Conservation (phyloP, 1,140 invertebrate genomes). For the Drosophila lini region DNA sequence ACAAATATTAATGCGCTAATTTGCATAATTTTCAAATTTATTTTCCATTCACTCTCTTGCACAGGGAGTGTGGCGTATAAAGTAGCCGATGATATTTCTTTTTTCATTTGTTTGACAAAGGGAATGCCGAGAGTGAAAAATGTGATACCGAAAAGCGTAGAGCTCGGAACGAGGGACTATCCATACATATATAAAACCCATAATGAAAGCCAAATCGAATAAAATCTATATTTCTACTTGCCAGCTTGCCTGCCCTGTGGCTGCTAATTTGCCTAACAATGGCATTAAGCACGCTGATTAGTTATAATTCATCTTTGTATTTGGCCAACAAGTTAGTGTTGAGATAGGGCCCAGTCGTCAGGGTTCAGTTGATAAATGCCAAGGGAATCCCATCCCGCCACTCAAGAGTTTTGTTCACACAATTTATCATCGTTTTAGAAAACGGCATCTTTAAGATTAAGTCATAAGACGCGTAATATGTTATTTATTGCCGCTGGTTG, state of each 20-base stretch:
- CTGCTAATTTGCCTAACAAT: slow-evolving; percentile 74
- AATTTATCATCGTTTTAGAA: slow-evolving; percentile 58
- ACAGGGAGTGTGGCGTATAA: slow-evolving; percentile 46
- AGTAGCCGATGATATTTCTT: slow-evolving; percentile 60
- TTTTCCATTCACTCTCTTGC: slow-evolving; percentile 54
- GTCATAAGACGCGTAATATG: slow-evolving; percentile 29
- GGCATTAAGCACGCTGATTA: slow-evolving; percentile 66
- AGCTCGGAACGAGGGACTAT: slow-evolving; percentile 14
- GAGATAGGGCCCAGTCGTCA: slow-evolving; percentile 18
- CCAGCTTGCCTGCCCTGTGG: slow-evolving; percentile 24
- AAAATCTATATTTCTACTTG: slow-evolving; percentile 44
- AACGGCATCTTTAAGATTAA: slow-evolving; percentile 36
- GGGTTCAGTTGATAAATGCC: slow-evolving; percentile 56
- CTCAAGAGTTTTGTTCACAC: slow-evolving; percentile 53
- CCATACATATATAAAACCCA: slow-evolving; percentile 1
- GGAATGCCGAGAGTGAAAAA: slow-evolving; percentile 50
- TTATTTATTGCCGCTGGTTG: slow-evolving; percentile 35
- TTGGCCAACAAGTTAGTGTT: slow-evolving; percentile 59
- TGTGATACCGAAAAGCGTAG: slow-evolving; percentile 20
- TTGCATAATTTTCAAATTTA: slow-evolving; percentile 76
- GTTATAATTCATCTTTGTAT: slow-evolving; percentile 70
- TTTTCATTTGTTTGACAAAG: slow-evolving; percentile 44
- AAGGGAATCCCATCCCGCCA: slow-evolving; percentile 12
- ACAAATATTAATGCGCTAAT: slow-evolving; percentile 65
- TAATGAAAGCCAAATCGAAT: slow-evolving; percentile 40